Evolutionary conservation across 1,140 invertebrate genomes (phyloP), one percentile per base, ranked within the genome.

Genomic region (Kradibia gibbosae): DNA sequence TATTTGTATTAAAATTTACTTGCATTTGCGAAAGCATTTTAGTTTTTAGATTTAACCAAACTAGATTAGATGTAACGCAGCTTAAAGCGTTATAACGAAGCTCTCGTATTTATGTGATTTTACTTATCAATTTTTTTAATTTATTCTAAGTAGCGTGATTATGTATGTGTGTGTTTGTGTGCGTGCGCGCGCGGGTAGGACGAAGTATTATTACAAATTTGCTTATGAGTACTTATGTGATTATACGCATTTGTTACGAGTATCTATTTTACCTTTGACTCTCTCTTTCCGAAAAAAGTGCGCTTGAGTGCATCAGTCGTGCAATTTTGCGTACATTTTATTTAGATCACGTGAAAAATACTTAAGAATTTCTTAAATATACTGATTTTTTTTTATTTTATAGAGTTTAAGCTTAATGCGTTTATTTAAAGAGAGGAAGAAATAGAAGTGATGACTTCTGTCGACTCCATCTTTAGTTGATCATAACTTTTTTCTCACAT

Each of bases 391-490:
- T 53, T 70, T 77, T 80, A n/a, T 71, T 60, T 34, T 78, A 53
- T 82, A 83, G 55, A 78, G 70, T 50, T 80, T 53, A 85, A 83
- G 81, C 82, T 80, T 83, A 28, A 80, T 74, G 62, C 81, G 79
- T 50, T 48, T 78, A 71, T 71, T 71, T 22, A 57, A 55, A 71
- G 65, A 57, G 17, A 70, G 31, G 57, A 78, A 70, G 45, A 78
- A 34, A 78, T 34, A 53, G 76, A 78, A 70, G 36, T 7, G 8
- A 53, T 11, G 13, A 53, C 48, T 15, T 31, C 48, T 36, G 39
- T 5, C 74, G 73, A 71, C 76, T 78, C 72, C 81, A 60, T 10
- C 31, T 13, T 65, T 65, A 22, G 28, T 57, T 20, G 3, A 31
- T 42, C 45, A 34, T 67, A 78, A 67, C 15, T 67, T 50, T n/a